These are phyloP conservation scores for Brachyptera risi DNA, from an alignment of 2,888 invertebrate species.

Conservation along the genomic window DNA sequence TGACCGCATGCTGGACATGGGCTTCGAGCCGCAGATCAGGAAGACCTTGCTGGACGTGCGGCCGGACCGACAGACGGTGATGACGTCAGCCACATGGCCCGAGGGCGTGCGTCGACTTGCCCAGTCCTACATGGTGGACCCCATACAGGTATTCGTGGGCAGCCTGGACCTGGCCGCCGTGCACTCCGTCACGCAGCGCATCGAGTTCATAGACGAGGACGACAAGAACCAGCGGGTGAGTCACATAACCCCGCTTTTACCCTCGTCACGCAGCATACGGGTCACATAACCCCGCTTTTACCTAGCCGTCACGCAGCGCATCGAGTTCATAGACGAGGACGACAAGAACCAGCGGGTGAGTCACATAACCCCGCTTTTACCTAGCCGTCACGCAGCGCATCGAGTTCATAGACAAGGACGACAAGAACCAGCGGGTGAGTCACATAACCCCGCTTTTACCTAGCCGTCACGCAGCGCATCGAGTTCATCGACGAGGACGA, in stretches of 20 bases:
- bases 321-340: conserved; percentile 68
- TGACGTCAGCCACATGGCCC: conserved; percentile 99
- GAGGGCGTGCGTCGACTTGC: conserved; percentile 80
- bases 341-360: conserved; percentile 62
- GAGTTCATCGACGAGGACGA: conserved; percentile 67
- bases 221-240: conserved; percentile 62
- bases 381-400: too few relatives aligned
- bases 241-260: too few relatives aligned
- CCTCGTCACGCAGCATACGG: too few relatives aligned
- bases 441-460: too few relatives aligned
- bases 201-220: conserved; percentile 68
- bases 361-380: too few relatives aligned
- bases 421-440: conserved; percentile 63
- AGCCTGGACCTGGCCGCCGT: conserved; percentile 84
- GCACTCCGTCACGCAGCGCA: conserved; percentile 77
- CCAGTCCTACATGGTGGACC: conserved; percentile 81
- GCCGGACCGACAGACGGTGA: conserved; percentile 89
- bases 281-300: too few relatives aligned
- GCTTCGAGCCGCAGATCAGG: conserved; percentile 84
- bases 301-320: conserved; percentile 77
- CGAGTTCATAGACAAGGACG: conserved; percentile 65
- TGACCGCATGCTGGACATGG: conserved; percentile 83
- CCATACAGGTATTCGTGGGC: conserved; percentile 87
- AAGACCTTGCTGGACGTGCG: conserved; percentile 75
- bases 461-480: conserved; percentile 78